These are phyloP conservation scores for Actinernus sp. DNA, from an alignment of 92 coral and sea anemone genomes.

Conservation along the genomic window DNA sequence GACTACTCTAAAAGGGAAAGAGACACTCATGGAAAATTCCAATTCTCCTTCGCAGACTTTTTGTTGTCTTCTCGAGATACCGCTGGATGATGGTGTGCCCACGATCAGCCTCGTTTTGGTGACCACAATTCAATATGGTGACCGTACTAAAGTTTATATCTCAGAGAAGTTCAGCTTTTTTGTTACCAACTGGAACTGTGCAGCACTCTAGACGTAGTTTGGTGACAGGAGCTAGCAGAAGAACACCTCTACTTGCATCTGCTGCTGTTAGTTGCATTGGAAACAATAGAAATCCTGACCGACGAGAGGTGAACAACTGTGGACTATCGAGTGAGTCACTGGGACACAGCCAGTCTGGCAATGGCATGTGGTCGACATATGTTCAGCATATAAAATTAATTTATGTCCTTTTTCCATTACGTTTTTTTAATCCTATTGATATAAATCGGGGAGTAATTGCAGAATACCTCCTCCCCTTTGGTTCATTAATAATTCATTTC, in stretches of 20 bases:
- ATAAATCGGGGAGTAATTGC: no score
- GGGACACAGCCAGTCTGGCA: no score
- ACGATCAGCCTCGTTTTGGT: conserved; percentile 61
- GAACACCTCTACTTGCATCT: conserved; percentile 3
- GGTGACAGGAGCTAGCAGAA: conserved; percentile 3
- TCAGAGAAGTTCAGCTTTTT: background rate
- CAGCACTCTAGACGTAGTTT: background rate
- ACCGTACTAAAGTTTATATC: conserved; percentile 8
- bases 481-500: no score
- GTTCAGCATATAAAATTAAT: no score
- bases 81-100: conserved; percentile 62
- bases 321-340: no score
- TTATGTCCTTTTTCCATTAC: no score
- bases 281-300: background rate
- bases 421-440: no score
- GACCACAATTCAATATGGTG: conserved; percentile 46
- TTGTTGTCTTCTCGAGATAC: conserved; percentile 42
- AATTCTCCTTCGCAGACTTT: no score
- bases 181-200: background rate
- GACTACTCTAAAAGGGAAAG: no score
- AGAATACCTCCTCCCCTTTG: no score
- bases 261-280: conserved; percentile 10
- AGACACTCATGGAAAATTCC: no score
- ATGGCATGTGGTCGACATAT: no score
- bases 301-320: background rate